Base-by-base conservation (phyloP, 2,888 invertebrate genomes). In the Dolichopus griseipennis region DNA sequence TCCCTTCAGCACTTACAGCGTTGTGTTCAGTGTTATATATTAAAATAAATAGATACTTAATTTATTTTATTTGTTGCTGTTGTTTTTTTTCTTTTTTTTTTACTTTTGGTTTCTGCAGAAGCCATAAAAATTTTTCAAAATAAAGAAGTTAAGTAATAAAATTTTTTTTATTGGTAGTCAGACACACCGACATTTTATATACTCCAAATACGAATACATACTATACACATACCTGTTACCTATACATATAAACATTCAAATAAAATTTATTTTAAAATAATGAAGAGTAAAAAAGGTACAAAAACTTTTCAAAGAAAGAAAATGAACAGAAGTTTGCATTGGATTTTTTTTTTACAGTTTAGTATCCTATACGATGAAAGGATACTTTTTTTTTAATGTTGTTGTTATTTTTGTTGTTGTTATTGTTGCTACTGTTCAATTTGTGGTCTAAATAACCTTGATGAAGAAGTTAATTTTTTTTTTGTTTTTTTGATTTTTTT, bases 11-110 rank as follows among this genome's bases (percentile, higher is more conserved):
- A 37, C 37, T 37, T 37, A 37, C 9, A 34, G 5, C 5, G 34
- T 34, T 34, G 34, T 34, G 12, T 52, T 10, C 8, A 7, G 8
- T 37, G 12, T 37, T 37, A 37, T 37, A 18, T 52, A 52, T 52
- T 52, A 52, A n/a, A 52, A 52, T 52, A 52, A 52, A 52, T 52
- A 52, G 52, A 52, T 52, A 52, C 52, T 52, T 52, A 52, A 52
- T 52, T 18, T 52, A 1, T 7, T 52, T 52, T 41, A 41, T 41
- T 41, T 41, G 2, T 12, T 41, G 9, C 2, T 41, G 2, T 52
- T 52, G 2, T 52, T 52, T 52, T 52, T 41, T 41, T 41, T 41
- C 8, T 41, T 9, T 41, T 41, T 52, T 41, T 41, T 41, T 41
- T 41, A 6, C 2, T 41, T 41, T 12, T 41, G 15, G 15, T 12